Base-by-base conservation (phyloP, 2,888 invertebrate genomes). In the Mesopsocus fuscifrons region DNA sequence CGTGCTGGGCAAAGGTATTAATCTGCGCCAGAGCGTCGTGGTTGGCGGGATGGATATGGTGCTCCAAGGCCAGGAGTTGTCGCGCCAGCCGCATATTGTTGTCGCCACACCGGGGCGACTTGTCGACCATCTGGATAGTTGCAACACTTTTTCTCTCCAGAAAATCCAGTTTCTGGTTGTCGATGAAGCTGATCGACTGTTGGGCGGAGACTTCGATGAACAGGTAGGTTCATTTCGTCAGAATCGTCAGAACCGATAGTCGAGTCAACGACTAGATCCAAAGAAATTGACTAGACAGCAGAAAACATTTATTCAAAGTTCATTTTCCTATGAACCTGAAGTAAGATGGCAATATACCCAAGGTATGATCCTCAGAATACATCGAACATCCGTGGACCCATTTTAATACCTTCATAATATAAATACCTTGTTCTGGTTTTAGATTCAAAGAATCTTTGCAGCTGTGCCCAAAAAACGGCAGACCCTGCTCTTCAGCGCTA, bases 31-130 rank as follows among this genome's bases (percentile, higher is more conserved):
- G 35, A 76, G 77, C 54, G 80, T 92, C 0, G 75, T 97, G 15
- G 87, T 94, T n/a, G 98, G 98, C 6, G 94, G 95, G 6, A 81
- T 88, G 52, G 89, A 91, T 59, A 89, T 91, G 72, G 71, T 94
- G 45, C 67, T 74, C 11, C 95, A 97, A 61, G 87, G 85, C 0
- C 65, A 76, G 52, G 84, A 88, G 53, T 63, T 97, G 16, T 68
- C 80, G 9, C 77, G 74, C 49, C 71, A 77, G 43, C 97, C 97
- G 0, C 97, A 98, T 59, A 77, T 98, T 51, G 84, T 98, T 2
- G 82, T 98, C 1, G 88, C 95, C 1, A 97, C 97, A 59, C 97
- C 98, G 0, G 98, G 98, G 1, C 67, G 95, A 15, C 62, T 98
- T 31, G 87, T 88, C 0, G 97, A 97, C 61, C 92, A 94, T 57